Percentiles rank a stretch among this genome's conserved stretches.
phyloP scores from a whole-genome alignment of 2,113 vertebrate genomes.

The Arothron firmamentum region DNA sequence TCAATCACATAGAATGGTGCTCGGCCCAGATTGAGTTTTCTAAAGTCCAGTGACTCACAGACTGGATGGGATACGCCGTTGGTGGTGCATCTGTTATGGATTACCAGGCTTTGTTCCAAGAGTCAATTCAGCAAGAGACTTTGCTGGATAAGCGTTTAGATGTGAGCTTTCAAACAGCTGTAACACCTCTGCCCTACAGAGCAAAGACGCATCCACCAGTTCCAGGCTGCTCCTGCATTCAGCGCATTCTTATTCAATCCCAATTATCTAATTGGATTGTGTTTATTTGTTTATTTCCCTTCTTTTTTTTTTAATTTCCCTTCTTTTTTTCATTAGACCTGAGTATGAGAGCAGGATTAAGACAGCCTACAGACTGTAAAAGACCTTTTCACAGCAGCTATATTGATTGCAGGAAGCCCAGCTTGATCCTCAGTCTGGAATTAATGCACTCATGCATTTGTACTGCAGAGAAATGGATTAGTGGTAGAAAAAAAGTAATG shows the following conservation, averaged over 20 bases:
- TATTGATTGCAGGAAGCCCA: neutral
- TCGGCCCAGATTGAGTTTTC: slow-evolving; percentile 57
- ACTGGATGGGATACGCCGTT: slow-evolving; percentile 47
- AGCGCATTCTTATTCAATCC: neutral
- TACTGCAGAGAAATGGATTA: too few species aligned
- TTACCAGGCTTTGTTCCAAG: slow-evolving; percentile 67
- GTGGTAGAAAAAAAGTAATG: too few species aligned
- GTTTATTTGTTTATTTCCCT: too few species aligned
- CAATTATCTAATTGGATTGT: neutral
- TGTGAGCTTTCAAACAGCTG: slow-evolving; percentile 46
- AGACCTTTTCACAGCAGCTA: too few species aligned
- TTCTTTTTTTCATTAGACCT: too few species aligned
- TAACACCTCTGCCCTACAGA: slow-evolving; percentile 41
- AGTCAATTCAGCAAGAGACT: slow-evolving; percentile 47
- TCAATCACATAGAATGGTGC: slow-evolving; percentile 65
- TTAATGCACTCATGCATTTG: too few species aligned
- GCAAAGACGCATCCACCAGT: slow-evolving; percentile 12
- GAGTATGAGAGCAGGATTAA: too few species aligned
- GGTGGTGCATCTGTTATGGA: slow-evolving; percentile 68
- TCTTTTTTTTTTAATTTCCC: too few species aligned
- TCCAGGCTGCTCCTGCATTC: neutral
- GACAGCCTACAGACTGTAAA: too few species aligned
- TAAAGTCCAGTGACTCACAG: slow-evolving; percentile 59
- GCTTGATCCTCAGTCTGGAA: neutral
- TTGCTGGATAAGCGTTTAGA: slow-evolving; percentile 36